A percentile compares a stretch with the other conserved stretches of the same genome.
Evolutionary conservation across 2,113 vertebrate genomes (phyloP).

Genomic region (Caranx melampygus): DNA sequence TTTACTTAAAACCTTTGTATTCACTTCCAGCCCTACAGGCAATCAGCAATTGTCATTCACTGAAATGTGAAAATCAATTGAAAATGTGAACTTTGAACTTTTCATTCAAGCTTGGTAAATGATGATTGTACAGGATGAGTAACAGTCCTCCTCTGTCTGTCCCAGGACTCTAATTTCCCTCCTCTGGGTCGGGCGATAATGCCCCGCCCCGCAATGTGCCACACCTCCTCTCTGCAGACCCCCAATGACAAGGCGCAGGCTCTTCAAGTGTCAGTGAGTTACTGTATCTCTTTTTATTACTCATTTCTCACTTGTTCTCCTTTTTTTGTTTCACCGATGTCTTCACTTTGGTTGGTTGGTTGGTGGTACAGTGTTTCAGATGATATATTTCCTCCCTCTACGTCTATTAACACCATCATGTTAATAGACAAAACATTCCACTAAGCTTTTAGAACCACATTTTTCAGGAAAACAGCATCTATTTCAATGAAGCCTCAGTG

Average conservation of each 20-base stretch:
- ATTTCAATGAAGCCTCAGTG: no score
- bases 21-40: no score
- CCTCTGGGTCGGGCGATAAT: conserved; percentile 67
- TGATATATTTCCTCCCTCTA: no score
- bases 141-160: neutral
- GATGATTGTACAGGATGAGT: neutral
- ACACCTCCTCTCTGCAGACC: conserved; percentile 83
- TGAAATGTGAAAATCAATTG: no score
- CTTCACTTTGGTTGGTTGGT: no score
- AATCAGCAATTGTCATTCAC: no score
- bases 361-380: no score
- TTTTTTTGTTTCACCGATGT: neutral
- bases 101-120: neutral
- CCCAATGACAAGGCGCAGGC: conserved; percentile 84
- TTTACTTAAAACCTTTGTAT: no score
- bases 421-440: no score
- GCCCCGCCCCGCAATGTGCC: conserved; percentile 81
- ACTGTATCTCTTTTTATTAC: neutral
- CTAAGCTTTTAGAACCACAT: no score
- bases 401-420: no score
- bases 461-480: no score
- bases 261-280: conserved; percentile 79
- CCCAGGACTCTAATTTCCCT: conserved; percentile 81
- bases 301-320: neutral
- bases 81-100: neutral